Base-by-base conservation (phyloP, 2,797 vertebrate species). In the Schizothorax lantsangensis region DNA sequence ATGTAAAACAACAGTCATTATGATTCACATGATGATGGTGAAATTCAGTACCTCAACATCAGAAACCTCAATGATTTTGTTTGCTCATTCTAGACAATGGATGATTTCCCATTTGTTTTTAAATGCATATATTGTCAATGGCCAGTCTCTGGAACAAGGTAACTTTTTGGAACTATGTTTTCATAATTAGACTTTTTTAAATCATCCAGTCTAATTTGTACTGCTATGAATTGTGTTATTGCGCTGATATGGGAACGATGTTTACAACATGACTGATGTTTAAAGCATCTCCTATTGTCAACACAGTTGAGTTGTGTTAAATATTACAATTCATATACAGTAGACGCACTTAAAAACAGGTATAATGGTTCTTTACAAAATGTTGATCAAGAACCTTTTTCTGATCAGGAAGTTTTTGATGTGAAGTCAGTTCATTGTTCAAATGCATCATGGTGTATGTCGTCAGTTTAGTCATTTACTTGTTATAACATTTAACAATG, bases 41-140 rank as follows among this genome's bases (percentile, higher is more conserved):
- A 47, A 49, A 52, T 40, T 38, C 40, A 64, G 57, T 64, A 84
- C 71, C 82, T 84, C 83, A 66, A 9, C 30, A 19, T 12, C 82
- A 54, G 30, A 40, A 64, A 84, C 73, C 73, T 84, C 73, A 21
- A 5, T 40, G 33, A 54, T 57, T 54, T 26, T 6, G 8, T 40
- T 47, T 36, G 38, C 30, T 14, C 49, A 12, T 15, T 72, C 66
- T 36, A 38, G 30, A 71, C 23, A n/a, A 54, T 26, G 59, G 36
- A 30, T 64, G 6, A 7, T 45, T 73, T 74, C 52, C n/a, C 21
- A 10, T 33, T 45, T 43, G 36, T 73, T 75, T 75, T 10, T 62
- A 47, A 80, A 81, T 80, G 15, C 68, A 72, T 73, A 33, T 23
- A 43, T 33, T 83, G 11, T 59, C 54, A 72, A 5, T 72, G 21